These are phyloP conservation scores for Pampus argenteus DNA, from an alignment of 2,797 vertebrate species.

Conservation along the genomic window DNA sequence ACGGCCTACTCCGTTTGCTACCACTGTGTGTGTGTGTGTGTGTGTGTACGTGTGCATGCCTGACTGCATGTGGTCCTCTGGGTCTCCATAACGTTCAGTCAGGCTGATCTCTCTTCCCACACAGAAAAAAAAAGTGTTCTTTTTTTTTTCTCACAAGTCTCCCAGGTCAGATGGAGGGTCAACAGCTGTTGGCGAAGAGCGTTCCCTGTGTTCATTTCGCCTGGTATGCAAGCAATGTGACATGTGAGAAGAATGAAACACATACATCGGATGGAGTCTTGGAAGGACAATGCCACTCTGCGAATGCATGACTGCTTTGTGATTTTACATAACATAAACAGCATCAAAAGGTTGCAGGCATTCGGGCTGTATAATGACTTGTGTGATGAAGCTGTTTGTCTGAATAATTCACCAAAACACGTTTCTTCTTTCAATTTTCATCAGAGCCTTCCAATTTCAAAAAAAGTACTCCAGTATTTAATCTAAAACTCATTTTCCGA, in stretches of 20 bases:
- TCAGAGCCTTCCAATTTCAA: slow-evolving; percentile 25
- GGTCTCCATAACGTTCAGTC: slow-evolving; percentile 73
- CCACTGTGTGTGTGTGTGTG: slow-evolving; percentile 48
- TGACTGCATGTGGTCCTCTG: slow-evolving; percentile 66
- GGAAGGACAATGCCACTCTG: slow-evolving; percentile 33
- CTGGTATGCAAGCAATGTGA: slow-evolving; percentile 15
- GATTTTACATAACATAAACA: slow-evolving; percentile 49
- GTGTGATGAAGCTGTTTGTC: slow-evolving; percentile 34
- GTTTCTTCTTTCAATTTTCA: slow-evolving; percentile 39
- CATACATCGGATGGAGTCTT: slow-evolving; percentile 46
- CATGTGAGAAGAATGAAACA: slow-evolving; percentile 37
- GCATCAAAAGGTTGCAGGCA: slow-evolving; percentile 49
- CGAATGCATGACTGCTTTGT: slow-evolving; percentile 28
- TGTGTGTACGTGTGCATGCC: slow-evolving; percentile 32
- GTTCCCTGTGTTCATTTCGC: slow-evolving; percentile 50
- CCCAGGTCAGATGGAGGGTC: slow-evolving; percentile 68
- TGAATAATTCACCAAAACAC: slow-evolving; percentile 44
- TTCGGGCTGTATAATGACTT: slow-evolving; percentile 45
- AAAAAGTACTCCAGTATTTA: slow-evolving; percentile 17
- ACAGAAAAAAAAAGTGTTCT: slow-evolving; percentile 13
- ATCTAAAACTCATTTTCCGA: slow-evolving; percentile 29
- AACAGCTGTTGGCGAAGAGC: slow-evolving; percentile 65
- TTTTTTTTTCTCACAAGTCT: slow-evolving; percentile 61
- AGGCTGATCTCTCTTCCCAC: slow-evolving; percentile 64
- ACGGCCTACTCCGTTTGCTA: slow-evolving; percentile 69